These are phyloP conservation scores for Julus scandinavius DNA, from an alignment of 2,888 invertebrate species.

Conservation along the genomic window DNA sequence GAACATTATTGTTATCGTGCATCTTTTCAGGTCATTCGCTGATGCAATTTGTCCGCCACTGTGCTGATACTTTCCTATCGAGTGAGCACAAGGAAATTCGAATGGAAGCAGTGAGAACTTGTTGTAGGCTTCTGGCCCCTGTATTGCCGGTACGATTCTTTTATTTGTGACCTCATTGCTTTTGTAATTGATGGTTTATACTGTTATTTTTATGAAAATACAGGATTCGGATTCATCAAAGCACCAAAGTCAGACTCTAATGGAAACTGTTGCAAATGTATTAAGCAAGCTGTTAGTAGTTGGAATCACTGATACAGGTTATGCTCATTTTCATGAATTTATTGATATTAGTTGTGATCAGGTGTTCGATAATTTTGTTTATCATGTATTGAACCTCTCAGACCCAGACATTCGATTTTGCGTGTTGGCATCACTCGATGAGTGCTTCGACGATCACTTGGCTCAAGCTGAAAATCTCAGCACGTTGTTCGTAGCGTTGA, in stretches of 20 bases:
- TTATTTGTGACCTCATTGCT: slow-evolving; percentile 19
- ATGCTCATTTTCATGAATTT: slow-evolving; percentile 53
- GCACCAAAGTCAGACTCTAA: slow-evolving; percentile 76
- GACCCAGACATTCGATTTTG: slow-evolving; percentile 94
- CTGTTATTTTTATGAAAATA: slow-evolving; percentile 58
- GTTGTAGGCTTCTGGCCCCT: slow-evolving; percentile 86
- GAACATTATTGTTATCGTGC: not conserved
- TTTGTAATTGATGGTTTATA: no score
- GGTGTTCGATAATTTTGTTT: slow-evolving; percentile 5
- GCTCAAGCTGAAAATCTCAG: slow-evolving; percentile 96
- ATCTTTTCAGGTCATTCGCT: slow-evolving; percentile 77
- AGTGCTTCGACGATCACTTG: slow-evolving; percentile 91
- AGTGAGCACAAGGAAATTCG: slow-evolving; percentile 92
- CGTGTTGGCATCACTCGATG: slow-evolving; percentile 89
- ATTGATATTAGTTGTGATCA: not conserved
- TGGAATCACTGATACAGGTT: slow-evolving; percentile 89
- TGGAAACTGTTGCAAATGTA: slow-evolving; percentile 89
- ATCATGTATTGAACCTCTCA: slow-evolving; percentile 56
- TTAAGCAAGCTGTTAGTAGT: slow-evolving; percentile 90
- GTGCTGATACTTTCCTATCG: slow-evolving; percentile 89
- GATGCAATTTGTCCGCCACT: slow-evolving; percentile 89
- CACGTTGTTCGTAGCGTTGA: slow-evolving; percentile 91
- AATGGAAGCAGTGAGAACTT: slow-evolving; percentile 93
- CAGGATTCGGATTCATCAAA: slow-evolving; percentile 62
- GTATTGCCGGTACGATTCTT: slow-evolving; percentile 71